A percentile compares a stretch with the other conserved stretches of the same genome.
These are phyloP conservation scores for Harpalus rubripes DNA, from an alignment of 2,888 invertebrate genomes.

Conservation along the genomic window DNA sequence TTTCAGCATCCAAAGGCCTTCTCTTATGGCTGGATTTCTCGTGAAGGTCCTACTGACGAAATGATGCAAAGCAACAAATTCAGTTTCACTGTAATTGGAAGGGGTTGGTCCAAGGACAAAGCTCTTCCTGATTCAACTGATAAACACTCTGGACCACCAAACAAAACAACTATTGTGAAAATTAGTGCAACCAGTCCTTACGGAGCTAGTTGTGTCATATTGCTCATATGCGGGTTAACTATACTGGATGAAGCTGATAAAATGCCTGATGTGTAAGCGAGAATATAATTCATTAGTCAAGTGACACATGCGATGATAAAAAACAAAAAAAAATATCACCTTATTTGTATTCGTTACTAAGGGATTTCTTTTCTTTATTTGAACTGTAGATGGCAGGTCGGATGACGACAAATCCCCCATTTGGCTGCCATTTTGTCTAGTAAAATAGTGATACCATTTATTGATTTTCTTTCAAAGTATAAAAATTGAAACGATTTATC, in stretches of 20 bases:
- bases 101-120: conserved; percentile 86
- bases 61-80: conserved; percentile 83
- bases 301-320: too few relatives aligned
- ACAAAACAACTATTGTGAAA: conserved; percentile 83
- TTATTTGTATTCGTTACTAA: too few relatives aligned
- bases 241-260: conserved; percentile 87
- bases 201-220: conserved; percentile 87
- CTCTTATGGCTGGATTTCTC: conserved; percentile 84
- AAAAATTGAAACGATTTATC: too few relatives aligned
- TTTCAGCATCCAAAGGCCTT: conserved; percentile 79
- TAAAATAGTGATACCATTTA: too few relatives aligned
- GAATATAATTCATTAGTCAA: too few relatives aligned
- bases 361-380: too few relatives aligned
- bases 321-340: too few relatives aligned
- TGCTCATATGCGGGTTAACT: conserved; percentile 87
- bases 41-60: conserved; percentile 83
- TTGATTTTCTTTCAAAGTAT: too few relatives aligned
- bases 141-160: conserved; percentile 79
- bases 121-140: conserved; percentile 78
- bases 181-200: conserved; percentile 88
- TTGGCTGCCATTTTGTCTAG: too few relatives aligned
- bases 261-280: conserved; percentile 85
- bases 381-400: too few relatives aligned
- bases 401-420: too few relatives aligned
- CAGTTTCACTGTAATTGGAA: conserved; percentile 84